Evolutionary conservation across 2,113 vertebrate genomes (phyloP).

Genomic region (Cyanocitta stelleri): DNA sequence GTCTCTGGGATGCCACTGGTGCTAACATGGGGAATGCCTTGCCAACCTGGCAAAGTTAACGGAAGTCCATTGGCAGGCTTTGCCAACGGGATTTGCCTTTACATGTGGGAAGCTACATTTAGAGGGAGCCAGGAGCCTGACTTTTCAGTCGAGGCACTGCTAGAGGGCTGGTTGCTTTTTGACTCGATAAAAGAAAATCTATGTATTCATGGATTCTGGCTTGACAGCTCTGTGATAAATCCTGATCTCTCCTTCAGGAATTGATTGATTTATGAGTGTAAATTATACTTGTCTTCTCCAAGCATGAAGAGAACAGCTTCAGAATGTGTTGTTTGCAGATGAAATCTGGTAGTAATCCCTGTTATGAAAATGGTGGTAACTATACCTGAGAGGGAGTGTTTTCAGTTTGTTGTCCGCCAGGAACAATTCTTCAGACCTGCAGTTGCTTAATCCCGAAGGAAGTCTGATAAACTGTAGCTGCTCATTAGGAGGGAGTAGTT

Average conservation of each 20-base stretch:
- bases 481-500: neutral
- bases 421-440: neutral
- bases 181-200: neutral
- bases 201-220: neutral
- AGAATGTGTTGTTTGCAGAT: neutral
- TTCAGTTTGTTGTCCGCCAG: neutral
- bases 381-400: neutral
- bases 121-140: neutral
- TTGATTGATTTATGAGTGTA: slow-evolving; percentile 22
- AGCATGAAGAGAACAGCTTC: neutral
- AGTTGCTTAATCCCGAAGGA: neutral
- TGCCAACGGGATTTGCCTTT: neutral
- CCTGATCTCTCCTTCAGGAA: slow-evolving; percentile 8
- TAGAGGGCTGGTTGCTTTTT: neutral
- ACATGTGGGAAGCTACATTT: neutral
- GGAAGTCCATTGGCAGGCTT: neutral
- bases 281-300: slow-evolving; percentile 6
- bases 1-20: neutral
- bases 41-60: neutral
- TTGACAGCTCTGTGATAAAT: slow-evolving; percentile 13
- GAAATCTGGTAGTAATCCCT: neutral
- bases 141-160: slow-evolving; percentile 7
- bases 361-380: neutral
- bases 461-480: neutral
- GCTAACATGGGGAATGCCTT: neutral